Evolutionary conservation across 2,888 invertebrate species (phyloP).

Genomic region (Altica lythri): DNA sequence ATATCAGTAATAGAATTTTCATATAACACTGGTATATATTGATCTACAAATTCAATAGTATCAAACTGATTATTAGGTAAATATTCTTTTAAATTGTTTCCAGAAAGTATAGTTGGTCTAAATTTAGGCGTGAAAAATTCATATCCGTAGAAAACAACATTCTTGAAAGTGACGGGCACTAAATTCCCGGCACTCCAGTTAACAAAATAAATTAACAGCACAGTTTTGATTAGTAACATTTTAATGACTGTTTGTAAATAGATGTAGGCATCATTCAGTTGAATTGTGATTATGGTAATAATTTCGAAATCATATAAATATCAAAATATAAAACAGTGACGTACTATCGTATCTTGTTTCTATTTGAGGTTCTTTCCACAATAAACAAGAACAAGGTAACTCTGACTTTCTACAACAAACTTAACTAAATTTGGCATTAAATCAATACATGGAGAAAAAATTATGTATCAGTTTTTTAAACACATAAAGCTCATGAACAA

Average conservation of each 20-base stretch:
- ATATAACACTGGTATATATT: constrained; percentile 39
- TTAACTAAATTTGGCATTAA: too few species aligned
- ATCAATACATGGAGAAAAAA: too few species aligned
- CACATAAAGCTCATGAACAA: too few species aligned
- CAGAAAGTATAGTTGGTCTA: constrained; percentile 33
- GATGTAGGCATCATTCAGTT: background rate
- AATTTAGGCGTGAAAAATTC: constrained; percentile 39
- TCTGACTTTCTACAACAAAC: too few species aligned
- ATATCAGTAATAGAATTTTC: constrained; percentile 37
- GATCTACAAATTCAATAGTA: constrained; percentile 36
- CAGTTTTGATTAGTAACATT: constrained; percentile 8
- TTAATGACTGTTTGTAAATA: constrained; percentile 4
- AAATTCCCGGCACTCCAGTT: too few species aligned
- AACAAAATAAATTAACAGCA: too few species aligned
- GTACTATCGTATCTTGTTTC: too few species aligned
- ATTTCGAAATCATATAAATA: background rate
- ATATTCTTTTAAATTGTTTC: constrained; percentile 36
- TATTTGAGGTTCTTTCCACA: too few species aligned
- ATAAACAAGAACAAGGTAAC: too few species aligned
- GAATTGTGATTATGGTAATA: background rate
- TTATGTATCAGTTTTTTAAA: too few species aligned
- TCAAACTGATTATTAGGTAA: constrained; percentile 37
- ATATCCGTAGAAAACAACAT: constrained; percentile 39
- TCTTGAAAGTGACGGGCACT: constrained; percentile 36
- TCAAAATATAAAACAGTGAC: background rate